Percentiles rank a stretch among this genome's conserved stretches.
Evolutionary conservation across 2,113 vertebrate genomes (phyloP).

Genomic region (Apus apus): DNA sequence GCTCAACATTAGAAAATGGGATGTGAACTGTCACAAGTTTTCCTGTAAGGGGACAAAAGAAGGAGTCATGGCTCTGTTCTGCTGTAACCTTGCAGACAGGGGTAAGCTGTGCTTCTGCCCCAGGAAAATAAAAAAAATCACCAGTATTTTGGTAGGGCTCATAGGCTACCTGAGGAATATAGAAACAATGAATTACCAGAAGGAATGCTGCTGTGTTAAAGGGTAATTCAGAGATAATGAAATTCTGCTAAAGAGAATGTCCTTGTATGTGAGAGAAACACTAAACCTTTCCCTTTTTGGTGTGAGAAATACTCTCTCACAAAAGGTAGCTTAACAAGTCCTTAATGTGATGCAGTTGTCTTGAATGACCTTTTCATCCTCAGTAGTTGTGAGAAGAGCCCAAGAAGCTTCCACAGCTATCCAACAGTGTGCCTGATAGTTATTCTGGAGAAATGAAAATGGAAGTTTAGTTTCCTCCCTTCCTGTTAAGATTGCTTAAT

Average conservation of each 20-base stretch:
- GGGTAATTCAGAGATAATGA: background rate
- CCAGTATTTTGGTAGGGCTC: background rate
- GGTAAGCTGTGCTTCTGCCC: background rate
- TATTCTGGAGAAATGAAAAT: background rate
- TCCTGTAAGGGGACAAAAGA: background rate
- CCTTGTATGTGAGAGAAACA: background rate
- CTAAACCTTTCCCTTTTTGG: background rate
- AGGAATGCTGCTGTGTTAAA: background rate
- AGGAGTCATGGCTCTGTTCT: background rate
- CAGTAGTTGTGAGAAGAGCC: background rate
- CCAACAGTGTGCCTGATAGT: background rate
- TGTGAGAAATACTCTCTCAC: background rate
- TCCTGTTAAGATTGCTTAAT: background rate
- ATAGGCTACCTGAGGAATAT: background rate
- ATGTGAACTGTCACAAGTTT: background rate
- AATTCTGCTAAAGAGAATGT: background rate
- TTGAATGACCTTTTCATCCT: background rate
- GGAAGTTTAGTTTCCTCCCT: background rate
- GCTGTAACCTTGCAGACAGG: background rate
- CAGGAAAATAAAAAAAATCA: background rate
- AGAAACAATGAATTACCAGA: background rate
- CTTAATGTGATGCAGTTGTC: background rate
- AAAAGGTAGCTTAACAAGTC: background rate
- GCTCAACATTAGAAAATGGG: background rate
- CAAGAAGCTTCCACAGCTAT: background rate